phyloP scores from a whole-genome alignment of 2,113 vertebrate species.

The Paramormyrops kingsleyae region DNA sequence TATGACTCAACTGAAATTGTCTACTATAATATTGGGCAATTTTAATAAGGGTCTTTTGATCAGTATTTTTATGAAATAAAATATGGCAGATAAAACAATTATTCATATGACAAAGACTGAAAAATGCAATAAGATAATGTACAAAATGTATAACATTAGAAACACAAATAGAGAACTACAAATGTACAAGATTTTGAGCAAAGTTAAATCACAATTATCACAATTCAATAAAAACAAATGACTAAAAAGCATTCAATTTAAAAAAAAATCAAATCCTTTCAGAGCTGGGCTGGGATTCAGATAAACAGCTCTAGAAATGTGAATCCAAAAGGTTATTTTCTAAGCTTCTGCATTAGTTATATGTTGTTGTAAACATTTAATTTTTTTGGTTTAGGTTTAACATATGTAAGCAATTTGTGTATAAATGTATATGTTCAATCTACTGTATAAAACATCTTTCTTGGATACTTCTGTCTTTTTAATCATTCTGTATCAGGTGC shows the following conservation, averaged over 20 bases:
- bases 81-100: not conserved
- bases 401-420: not conserved
- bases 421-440: not conserved
- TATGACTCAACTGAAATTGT: not conserved
- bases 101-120: not conserved
- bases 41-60: not conserved
- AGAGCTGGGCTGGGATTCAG: not conserved
- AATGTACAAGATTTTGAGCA: not conserved
- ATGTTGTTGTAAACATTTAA: not conserved
- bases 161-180: not conserved
- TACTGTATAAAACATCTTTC: not conserved
- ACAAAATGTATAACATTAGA: not conserved
- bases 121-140: not conserved
- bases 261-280: not conserved
- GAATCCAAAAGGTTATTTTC: not conserved
- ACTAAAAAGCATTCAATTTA: not conserved
- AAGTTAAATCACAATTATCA: not conserved
- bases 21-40: not conserved
- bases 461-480: not conserved
- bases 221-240: not conserved
- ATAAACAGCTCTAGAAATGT: not conserved
- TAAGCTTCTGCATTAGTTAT: not conserved
- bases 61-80: not conserved
- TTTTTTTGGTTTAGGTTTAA: not conserved
- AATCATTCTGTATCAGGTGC: slow-evolving; percentile 26